Evolutionary conservation across 2,888 invertebrate species (phyloP), one percentile per base, ranked within the genome.

Genomic region (Synergus japonicus): DNA sequence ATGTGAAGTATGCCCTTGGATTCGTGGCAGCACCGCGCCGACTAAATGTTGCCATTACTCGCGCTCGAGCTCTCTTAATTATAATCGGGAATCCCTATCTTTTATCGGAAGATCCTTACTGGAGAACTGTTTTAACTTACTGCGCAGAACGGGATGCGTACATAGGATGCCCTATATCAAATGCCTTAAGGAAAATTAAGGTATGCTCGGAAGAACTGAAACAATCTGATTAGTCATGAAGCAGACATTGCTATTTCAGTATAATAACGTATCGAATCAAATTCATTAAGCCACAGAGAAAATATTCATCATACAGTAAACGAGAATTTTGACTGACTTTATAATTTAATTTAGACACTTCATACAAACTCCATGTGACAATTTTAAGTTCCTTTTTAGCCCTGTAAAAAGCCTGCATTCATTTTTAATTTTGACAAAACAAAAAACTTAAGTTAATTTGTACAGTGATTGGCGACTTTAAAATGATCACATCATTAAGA

Each of bases 21-120:
- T 97, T 97, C 88, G 93, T 97, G 0, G 93, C 94, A 29, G 95
- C 95, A 84, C 95, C 96, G 0, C 96, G 96, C 90, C 94, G 98
- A 81, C 93, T 98, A 86, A 99, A 98, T 92, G 98, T 98, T 0
- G 96, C 97, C 1, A 94, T 98, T 76, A 98, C 97, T 0, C 94
- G 98, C 84, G 97, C 97, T 12, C 95, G 96, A 90, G 94, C 96
- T 9, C 93, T 98, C 43, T 93, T 97, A 7, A 93, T 98, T 60
- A 93, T 98, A 76, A 94, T 98, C 85, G 98, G 98, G 66, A 96
- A 98, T 93, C 97, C 98, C 0, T 93, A 95, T 87, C 92, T 97
- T 43, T 91, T 97, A 37, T 90, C 92, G 4, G 90, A 92, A 44
- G 97, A 97, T 90, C 92, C 93, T 0, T 93, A 94, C 85, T 97